Evolutionary conservation across 2,113 vertebrate species (phyloP).

Genomic region (Crotophaga sulcirostris): DNA sequence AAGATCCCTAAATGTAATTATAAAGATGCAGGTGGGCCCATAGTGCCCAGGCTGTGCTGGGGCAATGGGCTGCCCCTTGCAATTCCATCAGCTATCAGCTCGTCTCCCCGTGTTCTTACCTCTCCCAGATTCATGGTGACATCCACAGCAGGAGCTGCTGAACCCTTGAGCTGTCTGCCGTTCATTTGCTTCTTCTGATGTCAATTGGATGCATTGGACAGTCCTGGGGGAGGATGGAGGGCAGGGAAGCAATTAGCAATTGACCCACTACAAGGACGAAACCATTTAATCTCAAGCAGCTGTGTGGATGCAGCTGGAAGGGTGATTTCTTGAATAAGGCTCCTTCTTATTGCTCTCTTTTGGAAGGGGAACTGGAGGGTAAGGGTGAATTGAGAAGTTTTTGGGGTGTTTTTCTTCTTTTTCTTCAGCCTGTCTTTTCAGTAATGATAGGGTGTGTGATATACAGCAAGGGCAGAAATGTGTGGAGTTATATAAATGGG

Average conservation of each 20-base stretch:
- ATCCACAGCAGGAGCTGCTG: not conserved
- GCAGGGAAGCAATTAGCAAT: not conserved
- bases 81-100: not conserved
- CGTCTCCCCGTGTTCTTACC: not conserved
- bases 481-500: not conserved
- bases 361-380: not conserved
- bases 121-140: not conserved
- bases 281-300: not conserved
- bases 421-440: not conserved
- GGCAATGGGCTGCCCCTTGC: not conserved
- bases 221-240: not conserved
- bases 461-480: not conserved
- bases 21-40: not conserved
- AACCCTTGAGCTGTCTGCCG: constrained; percentile 11
- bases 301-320: not conserved
- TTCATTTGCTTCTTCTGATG: not conserved
- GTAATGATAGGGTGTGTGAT: not conserved
- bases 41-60: not conserved
- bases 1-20: not conserved
- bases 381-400: not conserved
- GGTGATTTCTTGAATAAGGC: not conserved
- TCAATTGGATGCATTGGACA: not conserved
- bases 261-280: not conserved
- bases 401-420: not conserved
- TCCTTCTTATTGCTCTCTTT: not conserved